Percentiles rank a stretch among this genome's conserved stretches.
These are phyloP conservation scores for Parauchenoglanis punctatus DNA, from an alignment of 2,797 vertebrate species.

Conservation along the genomic window DNA sequence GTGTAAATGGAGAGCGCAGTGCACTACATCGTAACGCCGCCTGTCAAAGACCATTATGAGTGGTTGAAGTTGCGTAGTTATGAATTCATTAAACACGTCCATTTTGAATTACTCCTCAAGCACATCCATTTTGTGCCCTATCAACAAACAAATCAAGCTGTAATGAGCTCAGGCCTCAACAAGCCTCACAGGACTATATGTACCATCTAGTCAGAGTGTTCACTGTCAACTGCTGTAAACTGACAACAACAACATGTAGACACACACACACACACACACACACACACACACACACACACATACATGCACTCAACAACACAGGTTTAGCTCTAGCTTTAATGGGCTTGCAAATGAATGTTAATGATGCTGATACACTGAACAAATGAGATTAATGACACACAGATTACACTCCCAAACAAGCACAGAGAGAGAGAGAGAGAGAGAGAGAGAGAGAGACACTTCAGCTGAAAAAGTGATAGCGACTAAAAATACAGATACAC, in stretches of 20 bases:
- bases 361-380: constrained; percentile 44
- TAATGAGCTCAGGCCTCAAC: constrained; percentile 33
- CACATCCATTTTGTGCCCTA: constrained; percentile 20
- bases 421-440: constrained; percentile 1
- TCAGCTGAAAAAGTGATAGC: background rate
- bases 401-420: constrained; percentile 34
- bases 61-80: constrained; percentile 4
- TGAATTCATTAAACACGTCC: constrained; percentile 21
- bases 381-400: constrained; percentile 54
- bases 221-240: constrained; percentile 2
- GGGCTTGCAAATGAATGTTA: constrained; percentile 51
- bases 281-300: constrained; percentile 27
- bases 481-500: background rate
- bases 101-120: constrained; percentile 7
- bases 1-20: background rate
- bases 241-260: constrained; percentile 1
- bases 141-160: constrained; percentile 28
- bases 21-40: background rate
- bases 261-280: background rate
- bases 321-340: constrained; percentile 44
- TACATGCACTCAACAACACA: constrained; percentile 1
- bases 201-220: constrained; percentile 1
- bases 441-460: background rate
- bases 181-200: constrained; percentile 19
- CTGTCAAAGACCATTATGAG: background rate